Conservation (phyloP, 2,113 vertebrate genomes). For the Origma solitaria region DNA sequence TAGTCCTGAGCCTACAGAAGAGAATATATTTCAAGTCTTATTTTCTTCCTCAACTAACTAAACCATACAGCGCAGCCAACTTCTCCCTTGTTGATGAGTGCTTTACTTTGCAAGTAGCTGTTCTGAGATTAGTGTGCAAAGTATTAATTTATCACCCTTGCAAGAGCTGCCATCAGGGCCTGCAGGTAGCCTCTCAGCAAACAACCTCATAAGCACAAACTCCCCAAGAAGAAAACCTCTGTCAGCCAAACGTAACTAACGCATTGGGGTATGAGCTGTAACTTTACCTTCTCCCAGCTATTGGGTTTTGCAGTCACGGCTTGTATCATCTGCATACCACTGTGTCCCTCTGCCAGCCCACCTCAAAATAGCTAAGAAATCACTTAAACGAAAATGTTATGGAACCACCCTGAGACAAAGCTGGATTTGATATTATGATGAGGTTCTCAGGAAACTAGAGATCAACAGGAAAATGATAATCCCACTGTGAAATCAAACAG, state of each 20-base stretch:
- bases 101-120: neutral
- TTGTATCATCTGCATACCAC: neutral
- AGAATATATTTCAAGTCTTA: neutral
- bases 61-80: neutral
- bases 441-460: neutral
- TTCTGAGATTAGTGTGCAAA: neutral
- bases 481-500: neutral
- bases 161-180: neutral
- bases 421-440: neutral
- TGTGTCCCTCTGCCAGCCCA: neutral
- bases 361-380: neutral
- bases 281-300: neutral
- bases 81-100: neutral
- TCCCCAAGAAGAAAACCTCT: neutral
- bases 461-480: neutral
- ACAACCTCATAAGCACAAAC: neutral
- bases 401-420: neutral
- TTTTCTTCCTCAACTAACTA: neutral
- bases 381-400: neutral
- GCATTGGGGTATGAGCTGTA: rapidly evolving
- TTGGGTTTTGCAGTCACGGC: neutral
- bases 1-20: neutral
- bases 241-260: neutral
- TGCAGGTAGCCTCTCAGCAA: neutral
- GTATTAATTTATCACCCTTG: neutral